Evolutionary conservation across 64 coral and sea anemone genomes (phyloP).

Genomic region (Trachythela sp.): DNA sequence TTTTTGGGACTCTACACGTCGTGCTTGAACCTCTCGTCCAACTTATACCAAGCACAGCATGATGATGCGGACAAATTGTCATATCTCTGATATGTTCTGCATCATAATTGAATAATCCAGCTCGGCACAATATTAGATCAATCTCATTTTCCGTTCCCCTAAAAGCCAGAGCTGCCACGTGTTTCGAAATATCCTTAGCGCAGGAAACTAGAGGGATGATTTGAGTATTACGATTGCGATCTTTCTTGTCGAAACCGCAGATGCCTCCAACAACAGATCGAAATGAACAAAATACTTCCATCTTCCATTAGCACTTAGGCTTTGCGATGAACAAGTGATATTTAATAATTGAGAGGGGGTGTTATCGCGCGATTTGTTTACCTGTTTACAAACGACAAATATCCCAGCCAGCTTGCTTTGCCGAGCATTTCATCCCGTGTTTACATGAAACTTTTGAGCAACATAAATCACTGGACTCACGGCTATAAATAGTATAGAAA

Average conservation of each 20-base stretch:
- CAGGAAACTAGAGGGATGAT: conserved; percentile 37
- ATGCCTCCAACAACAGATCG: not conserved
- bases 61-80: conserved; percentile 47
- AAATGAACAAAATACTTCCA: not conserved
- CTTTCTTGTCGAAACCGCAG: not conserved
- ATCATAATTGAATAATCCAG: too few species aligned
- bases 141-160: conserved; percentile 16
- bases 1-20: not conserved
- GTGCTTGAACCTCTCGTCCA: conserved; percentile 39
- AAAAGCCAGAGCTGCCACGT: conserved; percentile 7
- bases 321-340: too few species aligned
- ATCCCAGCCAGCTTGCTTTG: too few species aligned
- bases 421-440: too few species aligned
- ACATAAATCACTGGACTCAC: too few species aligned
- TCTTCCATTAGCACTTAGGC: too few species aligned
- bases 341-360: too few species aligned
- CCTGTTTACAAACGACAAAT: too few species aligned
- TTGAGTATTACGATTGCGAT: not conserved
- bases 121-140: conserved; percentile 38
- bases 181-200: conserved; percentile 44
- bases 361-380: too few species aligned
- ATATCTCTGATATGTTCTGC: not conserved
- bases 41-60: conserved; percentile 39
- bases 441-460: too few species aligned
- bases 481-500: too few species aligned